Evolutionary conservation across 2,888 invertebrate genomes (phyloP).

Genomic region (Neoascia interrupta): DNA sequence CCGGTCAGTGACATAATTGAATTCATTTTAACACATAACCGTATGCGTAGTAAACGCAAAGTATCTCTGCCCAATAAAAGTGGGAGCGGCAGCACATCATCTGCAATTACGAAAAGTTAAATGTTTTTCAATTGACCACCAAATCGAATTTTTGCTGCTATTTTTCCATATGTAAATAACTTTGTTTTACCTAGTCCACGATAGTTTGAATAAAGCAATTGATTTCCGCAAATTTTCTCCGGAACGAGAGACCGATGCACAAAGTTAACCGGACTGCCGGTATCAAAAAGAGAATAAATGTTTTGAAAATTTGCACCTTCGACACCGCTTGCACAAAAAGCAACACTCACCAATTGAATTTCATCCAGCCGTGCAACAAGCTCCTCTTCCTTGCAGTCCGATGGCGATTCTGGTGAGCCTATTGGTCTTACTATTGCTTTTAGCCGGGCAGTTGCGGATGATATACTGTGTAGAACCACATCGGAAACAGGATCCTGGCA

Average conservation of each 20-base stretch:
- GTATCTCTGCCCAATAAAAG: slow-evolving; percentile 15
- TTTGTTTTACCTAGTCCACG: slow-evolving; percentile 20
- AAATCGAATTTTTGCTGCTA: slow-evolving; percentile 2
- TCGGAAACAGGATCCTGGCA: neutral
- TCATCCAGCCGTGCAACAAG: neutral
- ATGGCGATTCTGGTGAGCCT: neutral
- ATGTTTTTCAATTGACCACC: slow-evolving; percentile 14
- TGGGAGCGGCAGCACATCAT: slow-evolving; percentile 14
- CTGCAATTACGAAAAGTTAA: slow-evolving; percentile 20
- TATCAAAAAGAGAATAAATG: slow-evolving; percentile 21
- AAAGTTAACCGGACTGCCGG: slow-evolving; percentile 25
- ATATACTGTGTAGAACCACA: neutral
- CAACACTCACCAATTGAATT: slow-evolving; percentile 15
- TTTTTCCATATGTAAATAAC: slow-evolving; percentile 13
- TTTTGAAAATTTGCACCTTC: slow-evolving; percentile 17
- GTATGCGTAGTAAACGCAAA: slow-evolving; percentile 2
- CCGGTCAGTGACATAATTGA: slow-evolving; percentile 8
- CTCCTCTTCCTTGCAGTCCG: slow-evolving; percentile 12
- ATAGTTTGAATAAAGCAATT: slow-evolving; percentile 1
- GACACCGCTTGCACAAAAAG: slow-evolving; percentile 4
- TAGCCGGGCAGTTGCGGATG: neutral
- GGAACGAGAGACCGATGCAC: slow-evolving; percentile 11
- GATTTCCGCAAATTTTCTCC: neutral
- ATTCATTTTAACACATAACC: slow-evolving; percentile 20
- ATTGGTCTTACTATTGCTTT: neutral